These are phyloP conservation scores for Cantharis rufa DNA, from an alignment of 2,888 invertebrate species.

Conservation along the genomic window DNA sequence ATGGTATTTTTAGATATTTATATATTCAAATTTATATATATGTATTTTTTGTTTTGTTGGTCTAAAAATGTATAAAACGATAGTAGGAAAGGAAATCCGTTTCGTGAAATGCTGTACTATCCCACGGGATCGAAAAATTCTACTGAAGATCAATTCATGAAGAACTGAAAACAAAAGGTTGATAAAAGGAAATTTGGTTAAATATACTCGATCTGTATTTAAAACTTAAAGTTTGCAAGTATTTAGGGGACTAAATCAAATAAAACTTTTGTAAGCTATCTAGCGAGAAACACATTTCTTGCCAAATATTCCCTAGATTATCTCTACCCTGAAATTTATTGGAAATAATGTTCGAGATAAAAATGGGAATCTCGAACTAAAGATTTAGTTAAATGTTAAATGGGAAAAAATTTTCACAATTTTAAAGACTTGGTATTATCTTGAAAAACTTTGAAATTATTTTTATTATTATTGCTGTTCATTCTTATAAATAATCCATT, in stretches of 20 bases:
- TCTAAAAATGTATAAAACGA: background rate
- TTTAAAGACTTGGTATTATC: too few relatives aligned
- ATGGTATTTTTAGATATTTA: background rate
- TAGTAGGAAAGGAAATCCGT: background rate
- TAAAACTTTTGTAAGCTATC: background rate
- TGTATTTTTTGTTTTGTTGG: background rate
- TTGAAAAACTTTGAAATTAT: too few relatives aligned
- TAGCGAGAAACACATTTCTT: background rate
- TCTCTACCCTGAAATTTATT: background rate
- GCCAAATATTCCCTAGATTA: background rate
- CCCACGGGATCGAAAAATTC: background rate
- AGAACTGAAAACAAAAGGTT: background rate
- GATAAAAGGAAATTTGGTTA: background rate
- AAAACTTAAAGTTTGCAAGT: background rate
- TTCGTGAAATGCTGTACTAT: background rate
- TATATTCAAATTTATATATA: background rate
- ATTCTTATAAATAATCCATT: too few relatives aligned
- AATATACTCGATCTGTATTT: background rate
- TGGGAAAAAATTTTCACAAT: too few relatives aligned
- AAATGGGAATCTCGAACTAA: too few relatives aligned
- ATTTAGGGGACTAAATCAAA: background rate
- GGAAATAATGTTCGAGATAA: too few relatives aligned
- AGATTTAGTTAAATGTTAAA: too few relatives aligned
- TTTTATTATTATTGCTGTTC: too few relatives aligned
- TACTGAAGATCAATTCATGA: too few relatives aligned